Evolutionary conservation across 2,888 invertebrate species (phyloP).

Genomic region (Meandrusa payeni): DNA sequence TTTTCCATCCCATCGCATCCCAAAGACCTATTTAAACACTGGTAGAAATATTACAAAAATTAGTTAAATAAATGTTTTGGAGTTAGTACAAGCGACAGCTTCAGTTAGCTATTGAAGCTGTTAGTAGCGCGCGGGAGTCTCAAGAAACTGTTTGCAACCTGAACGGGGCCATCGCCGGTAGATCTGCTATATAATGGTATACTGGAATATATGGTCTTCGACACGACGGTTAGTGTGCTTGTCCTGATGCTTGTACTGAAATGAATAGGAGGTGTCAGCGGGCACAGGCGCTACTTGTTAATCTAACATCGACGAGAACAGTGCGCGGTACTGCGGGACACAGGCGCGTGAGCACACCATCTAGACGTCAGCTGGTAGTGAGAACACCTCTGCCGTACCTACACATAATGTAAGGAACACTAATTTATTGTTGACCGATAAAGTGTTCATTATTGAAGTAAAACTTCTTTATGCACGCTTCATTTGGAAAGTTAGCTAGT

Average conservation of each 20-base stretch:
- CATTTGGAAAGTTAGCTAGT: too few species aligned
- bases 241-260: constrained; percentile 78
- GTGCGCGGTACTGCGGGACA: constrained; percentile 1
- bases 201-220: constrained; percentile 61
- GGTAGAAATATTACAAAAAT: too few species aligned
- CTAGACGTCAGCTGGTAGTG: too few species aligned
- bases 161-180: constrained; percentile 49
- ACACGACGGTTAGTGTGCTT: constrained; percentile 70
- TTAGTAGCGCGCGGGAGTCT: constrained; percentile 46
- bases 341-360: neutral
- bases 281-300: constrained; percentile 20
- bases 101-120: constrained; percentile 39
- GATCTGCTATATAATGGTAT: constrained; percentile 49
- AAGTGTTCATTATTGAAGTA: too few species aligned
- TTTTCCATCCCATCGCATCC: too few species aligned
- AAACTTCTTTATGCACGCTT: too few species aligned
- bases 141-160: constrained; percentile 68
- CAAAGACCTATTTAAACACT: too few species aligned
- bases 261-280: constrained; percentile 63
- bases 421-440: too few species aligned
- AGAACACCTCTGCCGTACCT: too few species aligned
- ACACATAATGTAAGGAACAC: too few species aligned
- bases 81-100: constrained; percentile 66
- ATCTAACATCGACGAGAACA: constrained; percentile 20
- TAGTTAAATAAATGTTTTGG: too few species aligned